Evolutionary conservation across 2,113 vertebrate species (phyloP), one percentile per base, ranked within the genome.

Genomic region (Suricata suricatta): DNA sequence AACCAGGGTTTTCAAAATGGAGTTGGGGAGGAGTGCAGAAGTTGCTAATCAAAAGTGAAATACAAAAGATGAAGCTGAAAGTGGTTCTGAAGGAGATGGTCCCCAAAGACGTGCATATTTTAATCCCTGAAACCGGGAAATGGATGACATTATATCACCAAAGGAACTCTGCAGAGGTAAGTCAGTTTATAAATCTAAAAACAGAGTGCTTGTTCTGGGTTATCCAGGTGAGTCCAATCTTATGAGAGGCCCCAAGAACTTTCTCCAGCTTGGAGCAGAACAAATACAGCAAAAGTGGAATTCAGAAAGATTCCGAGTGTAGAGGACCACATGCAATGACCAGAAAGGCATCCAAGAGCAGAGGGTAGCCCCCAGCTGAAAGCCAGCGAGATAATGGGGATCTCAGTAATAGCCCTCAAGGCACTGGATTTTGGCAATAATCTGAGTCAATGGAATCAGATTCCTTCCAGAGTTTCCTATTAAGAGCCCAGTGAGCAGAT

Each of bases 311-410:
- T 60, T 88, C 7, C 8, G 44, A 15, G 12, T 27, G 0, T 47
- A 35, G 68, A 64, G 31, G 23, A 31, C n/a, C 27, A 33, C 7
- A 15, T 69, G 2, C 64, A 64, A 92, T 4, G 5, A 88, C n/a
- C 19, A 23, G 63, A 31, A 84, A 79, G 11, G 3, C 4, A 64
- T 14, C 15, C 13, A 57, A 25, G 23, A 50, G 2, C 31, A 72
- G 10, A 60, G 4, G 9, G 1, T 27, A 23, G 9, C 3, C 21
- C 0, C 0, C 27, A 60, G 16, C 10, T 33, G 35, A 10, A 2
- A 47, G 31, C 6, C 33, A 71, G 38, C 13, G 76, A 82, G 27
- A 47, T 31, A 85, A 57, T 10, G 5, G 15, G 4, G 21, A n/a
- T 23, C 17, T 47, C 31, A 8, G 2, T 71, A 27, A 3, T 31